Conservation (phyloP, 2,113 vertebrate species). For the Sebastes fasciatus region DNA sequence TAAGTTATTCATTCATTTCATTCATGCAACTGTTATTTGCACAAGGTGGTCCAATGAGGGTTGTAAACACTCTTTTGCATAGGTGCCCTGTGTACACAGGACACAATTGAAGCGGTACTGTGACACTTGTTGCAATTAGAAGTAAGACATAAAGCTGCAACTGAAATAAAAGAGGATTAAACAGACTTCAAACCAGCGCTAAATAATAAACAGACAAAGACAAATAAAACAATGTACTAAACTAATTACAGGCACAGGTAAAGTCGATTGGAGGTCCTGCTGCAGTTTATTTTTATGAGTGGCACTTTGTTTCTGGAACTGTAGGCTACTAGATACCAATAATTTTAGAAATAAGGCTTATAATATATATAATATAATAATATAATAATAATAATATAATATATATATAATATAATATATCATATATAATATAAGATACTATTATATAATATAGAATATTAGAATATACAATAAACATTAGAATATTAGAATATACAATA, state of each 20-base stretch:
- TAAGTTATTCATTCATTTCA: background rate
- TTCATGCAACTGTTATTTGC: constrained; percentile 8
- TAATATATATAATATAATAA: too few species aligned
- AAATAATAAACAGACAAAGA: background rate
- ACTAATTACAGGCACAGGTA: background rate
- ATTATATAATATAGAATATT: too few species aligned
- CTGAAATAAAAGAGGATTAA: constrained; percentile 9
- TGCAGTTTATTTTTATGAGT: background rate
- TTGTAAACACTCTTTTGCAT: background rate
- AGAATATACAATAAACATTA: too few species aligned
- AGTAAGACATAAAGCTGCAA: background rate
- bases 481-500: too few species aligned
- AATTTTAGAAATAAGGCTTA: too few species aligned
- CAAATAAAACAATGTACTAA: background rate
- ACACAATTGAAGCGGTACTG: background rate
- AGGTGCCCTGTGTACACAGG: constrained; percentile 1
- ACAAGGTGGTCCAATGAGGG: background rate
- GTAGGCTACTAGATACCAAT: too few species aligned
- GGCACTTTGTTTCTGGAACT: background rate
- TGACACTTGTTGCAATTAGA: background rate
- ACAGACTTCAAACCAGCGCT: background rate
- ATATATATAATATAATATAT: too few species aligned
- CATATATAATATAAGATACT: too few species aligned
- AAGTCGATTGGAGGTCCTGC: background rate
- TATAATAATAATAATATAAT: too few species aligned